These are phyloP conservation scores for Rhyzopertha dominica DNA, from an alignment of 1,140 invertebrate genomes.

Conservation along the genomic window DNA sequence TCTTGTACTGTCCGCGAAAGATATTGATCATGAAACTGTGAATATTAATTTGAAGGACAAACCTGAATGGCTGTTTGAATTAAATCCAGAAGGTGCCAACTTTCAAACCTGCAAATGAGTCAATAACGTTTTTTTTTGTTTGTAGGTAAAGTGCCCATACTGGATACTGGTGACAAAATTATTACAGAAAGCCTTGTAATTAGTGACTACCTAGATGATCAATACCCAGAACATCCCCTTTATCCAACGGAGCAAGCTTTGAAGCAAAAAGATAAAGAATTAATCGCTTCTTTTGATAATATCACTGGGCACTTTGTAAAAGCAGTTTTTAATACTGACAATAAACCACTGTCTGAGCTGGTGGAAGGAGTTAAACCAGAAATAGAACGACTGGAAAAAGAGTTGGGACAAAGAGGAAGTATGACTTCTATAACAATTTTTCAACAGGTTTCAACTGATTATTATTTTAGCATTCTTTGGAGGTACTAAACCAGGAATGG, in stretches of 20 bases:
- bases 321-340: conserved; percentile 1
- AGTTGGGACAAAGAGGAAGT: conserved; percentile 11
- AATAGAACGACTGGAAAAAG: conserved; percentile 3
- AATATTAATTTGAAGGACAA: conserved; percentile 11
- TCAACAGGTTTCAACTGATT: neutral
- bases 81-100: conserved; percentile 10
- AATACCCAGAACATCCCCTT: conserved; percentile 9
- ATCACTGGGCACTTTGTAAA: neutral
- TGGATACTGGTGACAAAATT: conserved; percentile 11
- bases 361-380: neutral
- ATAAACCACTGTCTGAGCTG: conserved; percentile 1
- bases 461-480: conserved; percentile 57
- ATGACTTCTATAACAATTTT: neutral
- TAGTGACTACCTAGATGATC: conserved; percentile 10
- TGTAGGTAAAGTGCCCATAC: conserved; percentile 8
- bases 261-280: neutral
- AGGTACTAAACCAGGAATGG: conserved; percentile 64
- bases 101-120: neutral
- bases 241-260: conserved; percentile 1
- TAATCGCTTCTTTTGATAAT: conserved; percentile 8
- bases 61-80: conserved; percentile 10
- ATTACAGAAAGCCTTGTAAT: conserved; percentile 11
- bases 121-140: neutral
- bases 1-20: conserved; percentile 16
- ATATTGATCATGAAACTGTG: conserved; percentile 19